Evolutionary conservation across 92 coral and sea anemone species (phyloP), one percentile per base, ranked within the genome.

Genomic region (Zoanthus solanderi): DNA sequence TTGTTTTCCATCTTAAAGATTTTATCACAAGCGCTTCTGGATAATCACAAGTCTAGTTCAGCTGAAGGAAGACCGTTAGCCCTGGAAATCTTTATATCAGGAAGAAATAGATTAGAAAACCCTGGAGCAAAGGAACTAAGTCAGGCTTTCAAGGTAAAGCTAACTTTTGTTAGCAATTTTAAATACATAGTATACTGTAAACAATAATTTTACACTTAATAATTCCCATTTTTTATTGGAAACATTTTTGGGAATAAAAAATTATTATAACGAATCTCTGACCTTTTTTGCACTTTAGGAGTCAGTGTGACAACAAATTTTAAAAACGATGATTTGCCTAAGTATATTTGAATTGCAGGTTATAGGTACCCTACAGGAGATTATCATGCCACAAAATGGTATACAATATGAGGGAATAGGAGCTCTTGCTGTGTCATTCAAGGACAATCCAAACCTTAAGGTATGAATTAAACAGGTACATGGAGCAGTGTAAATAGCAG

Each of bases 341-440:
- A 1, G 42, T 2, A 4, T 37, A 37, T 69, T 30, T 69, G 74
- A 69, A 69, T 6, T 69, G 17, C 75, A 96, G 99, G 94, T 89
- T 28, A 95, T 97, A 66, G 95, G 98, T 15, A 97, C 94, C 5
- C 90, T 97, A n/a, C 94, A 88, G 71, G 98, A 97, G 83, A 89
- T 97, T 60, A 95, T 92, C 78, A 97, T 97, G 99, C 99, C 99
- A n/a, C 99, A 97, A 88, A 97, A 97, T 94, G 99, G 99, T 23
- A 95, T 95, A n/a, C 95, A 89, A 1, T 98, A 95, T 84, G 95
- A 88, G 69, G 98, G 99, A 30, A 93, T 97, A 54, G 92, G 94
- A 48, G 98, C 98, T 47, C 89, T 97, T 32, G 99, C 99, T 8
- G 93, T 90, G 52, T 92, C 98, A 63, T 91, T 95, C 84, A 96